These are phyloP conservation scores for Drosophila hawaiiensis DNA, from an alignment of 2,888 invertebrate genomes.

Conservation along the genomic window DNA sequence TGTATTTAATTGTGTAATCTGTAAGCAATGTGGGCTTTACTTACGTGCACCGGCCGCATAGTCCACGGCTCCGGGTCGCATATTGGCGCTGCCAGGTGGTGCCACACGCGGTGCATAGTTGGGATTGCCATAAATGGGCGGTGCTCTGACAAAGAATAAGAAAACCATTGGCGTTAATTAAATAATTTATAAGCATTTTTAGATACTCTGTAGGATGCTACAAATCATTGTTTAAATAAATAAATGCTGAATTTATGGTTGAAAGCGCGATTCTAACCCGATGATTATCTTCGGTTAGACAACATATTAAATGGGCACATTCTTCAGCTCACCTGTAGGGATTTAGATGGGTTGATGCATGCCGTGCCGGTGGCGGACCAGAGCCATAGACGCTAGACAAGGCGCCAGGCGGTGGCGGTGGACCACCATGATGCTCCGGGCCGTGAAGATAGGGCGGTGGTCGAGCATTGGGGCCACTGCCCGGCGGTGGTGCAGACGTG, in stretches of 20 bases:
- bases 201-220: not conserved
- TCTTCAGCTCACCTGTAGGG: conserved; percentile 77
- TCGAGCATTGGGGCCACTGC: conserved; percentile 51
- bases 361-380: conserved; percentile 82
- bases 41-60: conserved; percentile 81
- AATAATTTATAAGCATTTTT: not conserved
- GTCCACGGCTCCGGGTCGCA: conserved; percentile 77
- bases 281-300: too few species aligned
- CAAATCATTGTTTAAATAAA: not conserved
- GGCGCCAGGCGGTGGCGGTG: conserved; percentile 44
- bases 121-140: conserved; percentile 84
- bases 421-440: conserved; percentile 67
- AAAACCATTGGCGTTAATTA: not conserved
- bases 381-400: conserved; percentile 55
- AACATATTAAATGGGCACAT: not conserved
- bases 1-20: not conserved
- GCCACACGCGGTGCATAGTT: conserved; percentile 81
- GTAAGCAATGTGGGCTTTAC: conserved; percentile 22
- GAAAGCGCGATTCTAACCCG: too few species aligned
- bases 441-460: conserved; percentile 69
- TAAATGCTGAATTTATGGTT: too few species aligned
- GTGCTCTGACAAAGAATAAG: conserved; percentile 57
- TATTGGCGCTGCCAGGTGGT: conserved; percentile 68
- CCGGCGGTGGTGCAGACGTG: conserved; percentile 29
- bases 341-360: conserved; percentile 82